Evolutionary conservation across 1,140 invertebrate species (phyloP).

Genomic region (Cotesia chilonis): DNA sequence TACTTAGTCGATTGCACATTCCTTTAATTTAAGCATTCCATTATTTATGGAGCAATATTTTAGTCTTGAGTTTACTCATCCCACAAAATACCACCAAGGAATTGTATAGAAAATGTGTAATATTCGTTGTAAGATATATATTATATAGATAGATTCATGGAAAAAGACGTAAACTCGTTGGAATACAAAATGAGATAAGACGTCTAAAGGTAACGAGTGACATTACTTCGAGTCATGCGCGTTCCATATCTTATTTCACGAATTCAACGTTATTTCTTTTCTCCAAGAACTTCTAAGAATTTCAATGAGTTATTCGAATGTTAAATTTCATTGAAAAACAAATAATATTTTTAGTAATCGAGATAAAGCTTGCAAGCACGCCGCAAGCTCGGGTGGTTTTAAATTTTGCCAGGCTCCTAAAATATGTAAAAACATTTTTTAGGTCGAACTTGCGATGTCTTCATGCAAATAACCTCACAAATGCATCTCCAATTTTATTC

Average conservation of each 20-base stretch:
- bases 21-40: too few relatives aligned
- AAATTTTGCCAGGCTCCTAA: neutral
- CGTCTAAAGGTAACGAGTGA: constrained; percentile 18
- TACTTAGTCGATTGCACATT: too few relatives aligned
- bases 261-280: constrained; percentile 26
- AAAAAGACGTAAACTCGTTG: constrained; percentile 10
- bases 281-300: neutral
- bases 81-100: too few relatives aligned
- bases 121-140: too few relatives aligned
- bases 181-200: constrained; percentile 47
- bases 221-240: constrained; percentile 41
- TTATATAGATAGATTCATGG: constrained; percentile 2
- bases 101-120: too few relatives aligned
- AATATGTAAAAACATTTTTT: neutral
- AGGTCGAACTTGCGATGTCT: neutral
- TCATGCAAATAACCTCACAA: neutral
- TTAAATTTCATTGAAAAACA: neutral
- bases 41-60: too few relatives aligned
- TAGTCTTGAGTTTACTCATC: too few relatives aligned
- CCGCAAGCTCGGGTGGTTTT: neutral
- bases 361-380: neutral
- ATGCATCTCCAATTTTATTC: too few relatives aligned
- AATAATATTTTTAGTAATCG: neutral
- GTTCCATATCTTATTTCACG: constrained; percentile 43
- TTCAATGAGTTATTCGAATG: constrained; percentile 10